phyloP scores from a whole-genome alignment of 2,113 vertebrate species.

The Athene noctua region DNA sequence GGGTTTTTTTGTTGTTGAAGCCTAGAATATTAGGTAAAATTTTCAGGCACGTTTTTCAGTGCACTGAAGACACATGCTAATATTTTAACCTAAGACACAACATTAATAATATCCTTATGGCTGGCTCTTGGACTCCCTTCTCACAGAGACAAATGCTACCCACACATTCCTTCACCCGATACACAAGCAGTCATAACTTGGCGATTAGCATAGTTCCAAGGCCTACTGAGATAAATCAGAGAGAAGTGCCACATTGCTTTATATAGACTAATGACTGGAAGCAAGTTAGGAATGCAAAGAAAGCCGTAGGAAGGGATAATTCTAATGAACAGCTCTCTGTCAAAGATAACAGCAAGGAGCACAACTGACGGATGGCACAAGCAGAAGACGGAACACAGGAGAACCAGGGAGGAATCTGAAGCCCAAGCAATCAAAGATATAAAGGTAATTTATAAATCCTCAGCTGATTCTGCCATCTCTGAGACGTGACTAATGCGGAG shows the following conservation, averaged over 20 bases:
- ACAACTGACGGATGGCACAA: background rate
- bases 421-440: background rate
- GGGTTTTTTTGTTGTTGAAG: background rate
- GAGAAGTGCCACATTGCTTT: background rate
- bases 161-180: slow-evolving; percentile 2
- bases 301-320: background rate
- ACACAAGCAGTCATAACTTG: slow-evolving; percentile 26
- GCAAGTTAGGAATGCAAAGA: background rate
- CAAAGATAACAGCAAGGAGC: slow-evolving; percentile 1
- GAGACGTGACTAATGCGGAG: background rate
- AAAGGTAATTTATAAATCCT: slow-evolving; percentile 22
- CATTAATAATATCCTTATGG: background rate
- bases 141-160: background rate
- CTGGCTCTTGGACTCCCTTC: background rate
- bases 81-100: background rate
- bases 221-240: slow-evolving; percentile 44
- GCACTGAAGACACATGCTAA: background rate
- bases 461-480: background rate
- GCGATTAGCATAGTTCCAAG: background rate
- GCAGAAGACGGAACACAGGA: background rate
- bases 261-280: slow-evolving; percentile 15
- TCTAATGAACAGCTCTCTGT: background rate
- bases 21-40: background rate
- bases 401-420: slow-evolving; percentile 2
- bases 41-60: background rate